A percentile compares a stretch with the other conserved stretches of the same genome.
These are phyloP conservation scores for Laspeyria flexula DNA, from an alignment of 2,888 invertebrate genomes.

Conservation along the genomic window DNA sequence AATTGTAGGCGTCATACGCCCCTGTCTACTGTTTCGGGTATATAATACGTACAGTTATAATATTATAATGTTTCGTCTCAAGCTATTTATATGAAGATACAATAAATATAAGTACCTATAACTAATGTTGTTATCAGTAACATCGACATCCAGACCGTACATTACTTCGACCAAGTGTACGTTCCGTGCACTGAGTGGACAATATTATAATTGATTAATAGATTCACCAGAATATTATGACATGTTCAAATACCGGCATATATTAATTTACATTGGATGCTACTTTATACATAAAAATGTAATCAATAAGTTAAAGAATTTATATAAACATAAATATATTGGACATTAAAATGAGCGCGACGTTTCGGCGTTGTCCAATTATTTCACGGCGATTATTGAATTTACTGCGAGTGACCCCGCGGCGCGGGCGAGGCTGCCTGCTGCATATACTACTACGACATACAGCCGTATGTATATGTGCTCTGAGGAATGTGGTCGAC, in stretches of 20 bases:
- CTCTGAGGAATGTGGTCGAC: conserved; percentile 38
- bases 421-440: conserved; percentile 2
- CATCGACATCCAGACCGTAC: background rate
- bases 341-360: background rate
- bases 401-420: conserved; percentile 35
- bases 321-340: conserved; percentile 13
- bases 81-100: too few species aligned
- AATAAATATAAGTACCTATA: too few species aligned
- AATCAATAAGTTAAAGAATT: conserved; percentile 7
- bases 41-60: too few species aligned
- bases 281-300: conserved; percentile 5
- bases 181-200: background rate
- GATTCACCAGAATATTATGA: background rate
- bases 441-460: too few species aligned
- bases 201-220: conserved; percentile 6
- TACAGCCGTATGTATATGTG: conserved; percentile 1
- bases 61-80: too few species aligned
- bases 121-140: background rate
- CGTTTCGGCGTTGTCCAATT: conserved; percentile 13
- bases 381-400: conserved; percentile 38
- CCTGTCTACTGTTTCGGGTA: too few species aligned
- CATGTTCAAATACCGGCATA: background rate
- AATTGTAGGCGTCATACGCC: too few species aligned
- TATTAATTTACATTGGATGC: conserved; percentile 5
- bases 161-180: background rate